Conservation (phyloP, 2,797 vertebrate species). For the Aselliscus stoliczkanus region DNA sequence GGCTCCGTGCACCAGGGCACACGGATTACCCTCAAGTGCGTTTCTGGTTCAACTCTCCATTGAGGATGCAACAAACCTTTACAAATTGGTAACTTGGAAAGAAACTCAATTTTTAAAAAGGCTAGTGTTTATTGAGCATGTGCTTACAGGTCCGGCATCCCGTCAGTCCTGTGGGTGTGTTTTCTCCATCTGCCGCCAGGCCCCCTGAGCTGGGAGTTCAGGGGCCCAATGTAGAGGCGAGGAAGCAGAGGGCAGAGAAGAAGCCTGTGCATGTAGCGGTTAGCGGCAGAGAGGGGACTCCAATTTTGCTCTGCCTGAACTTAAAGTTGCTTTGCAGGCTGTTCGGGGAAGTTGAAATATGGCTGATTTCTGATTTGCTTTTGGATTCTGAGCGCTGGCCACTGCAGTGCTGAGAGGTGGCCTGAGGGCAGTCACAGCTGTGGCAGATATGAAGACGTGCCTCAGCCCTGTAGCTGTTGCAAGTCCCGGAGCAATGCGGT, state of each 20-base stretch:
- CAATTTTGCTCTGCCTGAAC: background rate
- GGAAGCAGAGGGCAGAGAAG: background rate
- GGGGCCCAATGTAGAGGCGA: too few relatives aligned
- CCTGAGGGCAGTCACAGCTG: background rate
- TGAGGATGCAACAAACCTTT: background rate
- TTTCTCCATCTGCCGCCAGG: rapidly evolving
- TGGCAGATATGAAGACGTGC: rapidly evolving
- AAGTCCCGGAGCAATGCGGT: background rate
- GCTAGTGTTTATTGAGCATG: background rate
- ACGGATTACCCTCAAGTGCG: rapidly evolving
- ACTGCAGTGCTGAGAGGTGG: rapidly evolving
- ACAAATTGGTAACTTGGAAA: background rate
- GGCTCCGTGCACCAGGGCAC: rapidly evolving
- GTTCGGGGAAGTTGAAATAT: too few relatives aligned
- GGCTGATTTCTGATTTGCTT: background rate
- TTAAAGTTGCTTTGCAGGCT: rapidly evolving
- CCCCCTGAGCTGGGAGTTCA: rapidly evolving
- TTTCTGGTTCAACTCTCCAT: rapidly evolving
- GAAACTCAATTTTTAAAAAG: background rate
- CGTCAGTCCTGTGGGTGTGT: background rate
- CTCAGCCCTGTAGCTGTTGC: background rate
- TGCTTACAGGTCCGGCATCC: rapidly evolving
- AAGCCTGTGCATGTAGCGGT: rapidly evolving
- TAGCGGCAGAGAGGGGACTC: background rate
- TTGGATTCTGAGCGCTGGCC: background rate